Percentiles rank a stretch among this genome's conserved stretches.
These are phyloP conservation scores for Anthrax anthrax DNA, from an alignment of 2,888 invertebrate genomes.

Conservation along the genomic window DNA sequence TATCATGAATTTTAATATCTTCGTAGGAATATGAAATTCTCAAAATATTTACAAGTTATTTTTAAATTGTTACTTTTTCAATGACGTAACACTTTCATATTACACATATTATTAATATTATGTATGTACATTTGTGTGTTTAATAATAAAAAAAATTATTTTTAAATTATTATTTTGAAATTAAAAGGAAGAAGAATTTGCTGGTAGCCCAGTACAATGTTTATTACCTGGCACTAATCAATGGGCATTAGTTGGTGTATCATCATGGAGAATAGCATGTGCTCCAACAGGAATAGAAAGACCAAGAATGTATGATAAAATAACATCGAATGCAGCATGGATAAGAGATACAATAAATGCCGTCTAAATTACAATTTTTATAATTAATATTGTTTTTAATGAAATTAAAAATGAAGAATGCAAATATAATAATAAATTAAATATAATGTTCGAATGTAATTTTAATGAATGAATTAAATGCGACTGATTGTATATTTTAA, in stretches of 20 bases:
- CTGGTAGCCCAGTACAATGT: slow-evolving; percentile 77
- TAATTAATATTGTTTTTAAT: too few species aligned
- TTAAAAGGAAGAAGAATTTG: slow-evolving; percentile 74
- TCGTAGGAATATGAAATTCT: too few species aligned
- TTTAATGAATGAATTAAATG: neutral
- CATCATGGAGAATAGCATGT: slow-evolving; percentile 77
- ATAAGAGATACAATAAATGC: slow-evolving; percentile 58
- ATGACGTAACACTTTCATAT: too few species aligned
- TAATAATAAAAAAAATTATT: too few species aligned
- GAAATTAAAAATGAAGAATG: too few species aligned
- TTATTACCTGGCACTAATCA: slow-evolving; percentile 51
- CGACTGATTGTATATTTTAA: neutral
- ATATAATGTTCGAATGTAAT: too few species aligned
- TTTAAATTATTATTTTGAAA: too few species aligned
- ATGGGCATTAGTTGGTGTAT: slow-evolving; percentile 69
- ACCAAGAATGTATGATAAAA: slow-evolving; percentile 70
- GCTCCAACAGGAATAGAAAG: slow-evolving; percentile 61
- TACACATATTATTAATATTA: too few species aligned
- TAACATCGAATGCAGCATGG: slow-evolving; percentile 74
- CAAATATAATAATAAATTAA: neutral
- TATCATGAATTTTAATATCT: too few species aligned
- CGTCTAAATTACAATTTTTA: slow-evolving; percentile 14
- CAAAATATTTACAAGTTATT: too few species aligned
- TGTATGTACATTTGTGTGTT: too few species aligned
- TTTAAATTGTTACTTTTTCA: too few species aligned